A percentile compares a stretch with the other conserved stretches of the same genome.
These are phyloP conservation scores for Drosophila dunni DNA, from an alignment of 1,140 invertebrate genomes.

Conservation along the genomic window DNA sequence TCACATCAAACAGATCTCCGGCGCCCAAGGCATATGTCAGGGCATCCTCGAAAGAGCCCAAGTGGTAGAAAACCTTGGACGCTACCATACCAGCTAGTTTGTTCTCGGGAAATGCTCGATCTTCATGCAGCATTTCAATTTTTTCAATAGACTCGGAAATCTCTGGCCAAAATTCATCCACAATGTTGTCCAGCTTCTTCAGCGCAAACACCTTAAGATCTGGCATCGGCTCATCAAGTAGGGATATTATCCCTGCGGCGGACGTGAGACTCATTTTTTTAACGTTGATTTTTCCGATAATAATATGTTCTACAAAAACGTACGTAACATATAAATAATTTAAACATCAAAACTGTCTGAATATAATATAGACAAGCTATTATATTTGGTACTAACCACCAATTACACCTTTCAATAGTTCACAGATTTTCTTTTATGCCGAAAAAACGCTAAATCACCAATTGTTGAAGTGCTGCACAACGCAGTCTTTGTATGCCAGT, in stretches of 20 bases:
- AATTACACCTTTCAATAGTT: constrained; percentile 63
- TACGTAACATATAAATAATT: constrained; percentile 56
- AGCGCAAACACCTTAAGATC: constrained; percentile 97
- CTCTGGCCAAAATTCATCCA: constrained; percentile 99
- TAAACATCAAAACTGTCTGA: constrained; percentile 10
- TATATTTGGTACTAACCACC: constrained; percentile 62
- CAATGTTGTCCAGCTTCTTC: constrained; percentile 95
- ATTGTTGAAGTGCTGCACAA: constrained; percentile 50
- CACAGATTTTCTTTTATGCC: constrained; percentile 70
- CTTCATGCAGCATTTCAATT: constrained; percentile 98
- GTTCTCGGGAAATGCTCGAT: constrained; percentile 94
- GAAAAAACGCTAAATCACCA: constrained; percentile 82
- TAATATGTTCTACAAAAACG: constrained; percentile 55
- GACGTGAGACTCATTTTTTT: constrained; percentile 86
- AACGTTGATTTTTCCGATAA: constrained; percentile 49
- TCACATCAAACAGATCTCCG: constrained; percentile 97
- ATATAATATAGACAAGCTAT: constrained; percentile 9
- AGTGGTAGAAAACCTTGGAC: constrained; percentile 99
- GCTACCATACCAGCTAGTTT: constrained; percentile 98
- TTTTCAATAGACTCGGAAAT: constrained; percentile 99
- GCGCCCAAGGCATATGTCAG: constrained; percentile 97
- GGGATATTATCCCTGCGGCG: constrained; percentile 95
- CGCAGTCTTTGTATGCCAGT: constrained; percentile 6
- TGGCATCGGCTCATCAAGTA: constrained; percentile 96
- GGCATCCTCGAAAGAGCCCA: constrained; percentile 98